Evolutionary conservation across 2,113 vertebrate species (phyloP).

Genomic region (Amia ocellicauda): DNA sequence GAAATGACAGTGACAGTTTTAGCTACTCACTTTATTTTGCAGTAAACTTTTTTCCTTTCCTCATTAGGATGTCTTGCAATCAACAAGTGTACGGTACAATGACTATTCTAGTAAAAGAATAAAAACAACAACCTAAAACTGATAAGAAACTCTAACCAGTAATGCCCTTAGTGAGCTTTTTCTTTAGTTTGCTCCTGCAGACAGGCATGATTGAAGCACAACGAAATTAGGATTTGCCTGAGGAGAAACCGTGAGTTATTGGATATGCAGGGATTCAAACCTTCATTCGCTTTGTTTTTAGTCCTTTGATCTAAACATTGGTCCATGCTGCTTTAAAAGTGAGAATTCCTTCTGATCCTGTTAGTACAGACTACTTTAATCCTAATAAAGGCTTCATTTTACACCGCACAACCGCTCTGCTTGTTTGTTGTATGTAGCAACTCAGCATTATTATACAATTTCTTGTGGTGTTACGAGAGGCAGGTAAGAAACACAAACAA

Average conservation of each 20-base stretch:
- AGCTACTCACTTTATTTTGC: too few relatives aligned
- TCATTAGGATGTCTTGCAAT: too few relatives aligned
- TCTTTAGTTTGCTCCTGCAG: slow-evolving; percentile 19
- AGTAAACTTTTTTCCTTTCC: too few relatives aligned
- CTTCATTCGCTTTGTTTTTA: slow-evolving; percentile 53
- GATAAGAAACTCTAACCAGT: too few relatives aligned
- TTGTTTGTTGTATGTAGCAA: slow-evolving; percentile 25
- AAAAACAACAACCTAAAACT: too few relatives aligned
- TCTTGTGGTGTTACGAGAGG: too few relatives aligned
- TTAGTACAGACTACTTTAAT: slow-evolving; percentile 52
- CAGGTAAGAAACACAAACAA: too few relatives aligned
- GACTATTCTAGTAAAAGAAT: too few relatives aligned
- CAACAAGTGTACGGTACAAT: too few relatives aligned
- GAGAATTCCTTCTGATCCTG: slow-evolving; percentile 64
- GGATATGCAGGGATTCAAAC: slow-evolving; percentile 35
- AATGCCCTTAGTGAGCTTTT: too few relatives aligned
- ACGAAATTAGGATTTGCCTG: slow-evolving; percentile 23
- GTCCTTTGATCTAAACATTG: slow-evolving; percentile 62
- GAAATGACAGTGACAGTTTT: too few relatives aligned
- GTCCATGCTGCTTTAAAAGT: slow-evolving; percentile 62
- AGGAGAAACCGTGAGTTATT: slow-evolving; percentile 19
- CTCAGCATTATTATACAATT: too few relatives aligned
- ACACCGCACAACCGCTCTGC: slow-evolving; percentile 50
- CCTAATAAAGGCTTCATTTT: slow-evolving; percentile 63
- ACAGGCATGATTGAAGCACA: slow-evolving; percentile 33